Percentiles rank a stretch among this genome's conserved stretches.
phyloP scores from a whole-genome alignment of 2,797 vertebrate species.

The Heliangelus exortis region DNA sequence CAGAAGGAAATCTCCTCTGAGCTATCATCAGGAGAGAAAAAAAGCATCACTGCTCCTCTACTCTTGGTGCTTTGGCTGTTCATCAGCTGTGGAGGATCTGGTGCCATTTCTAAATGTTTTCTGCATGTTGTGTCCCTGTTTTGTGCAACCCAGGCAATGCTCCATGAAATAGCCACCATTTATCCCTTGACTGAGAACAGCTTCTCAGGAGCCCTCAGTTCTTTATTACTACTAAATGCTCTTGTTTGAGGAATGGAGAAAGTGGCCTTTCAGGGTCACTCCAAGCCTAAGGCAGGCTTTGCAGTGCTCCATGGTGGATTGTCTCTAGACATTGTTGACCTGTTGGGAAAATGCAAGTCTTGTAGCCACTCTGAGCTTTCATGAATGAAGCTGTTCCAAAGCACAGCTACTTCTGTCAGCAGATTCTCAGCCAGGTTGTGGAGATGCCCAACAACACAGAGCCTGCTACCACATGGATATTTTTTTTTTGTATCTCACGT shows the following conservation, averaged over 20 bases:
- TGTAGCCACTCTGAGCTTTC: not conserved
- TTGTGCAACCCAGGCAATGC: not conserved
- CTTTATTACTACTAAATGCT: not conserved
- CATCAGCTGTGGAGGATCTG: not conserved
- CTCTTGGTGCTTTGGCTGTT: not conserved
- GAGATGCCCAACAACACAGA: not conserved
- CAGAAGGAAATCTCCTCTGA: conserved; percentile 22
- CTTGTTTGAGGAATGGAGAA: not conserved
- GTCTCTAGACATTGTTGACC: not conserved
- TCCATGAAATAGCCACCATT: not conserved
- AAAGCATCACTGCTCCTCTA: not conserved
- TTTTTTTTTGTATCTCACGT: not conserved
- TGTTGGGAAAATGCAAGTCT: not conserved
- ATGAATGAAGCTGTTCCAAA: not conserved
- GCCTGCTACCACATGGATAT: not conserved
- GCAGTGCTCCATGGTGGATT: not conserved
- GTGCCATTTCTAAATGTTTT: not conserved
- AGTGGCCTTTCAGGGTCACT: not conserved
- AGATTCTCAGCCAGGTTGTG: not conserved
- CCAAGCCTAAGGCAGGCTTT: not conserved
- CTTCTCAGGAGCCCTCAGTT: not conserved
- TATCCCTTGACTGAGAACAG: not conserved
- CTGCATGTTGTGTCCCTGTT: not conserved
- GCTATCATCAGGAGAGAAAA: not conserved
- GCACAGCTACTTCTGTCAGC: not conserved